phyloP scores from a whole-genome alignment of 1,140 invertebrate species.

The Coptotermes formosanus region DNA sequence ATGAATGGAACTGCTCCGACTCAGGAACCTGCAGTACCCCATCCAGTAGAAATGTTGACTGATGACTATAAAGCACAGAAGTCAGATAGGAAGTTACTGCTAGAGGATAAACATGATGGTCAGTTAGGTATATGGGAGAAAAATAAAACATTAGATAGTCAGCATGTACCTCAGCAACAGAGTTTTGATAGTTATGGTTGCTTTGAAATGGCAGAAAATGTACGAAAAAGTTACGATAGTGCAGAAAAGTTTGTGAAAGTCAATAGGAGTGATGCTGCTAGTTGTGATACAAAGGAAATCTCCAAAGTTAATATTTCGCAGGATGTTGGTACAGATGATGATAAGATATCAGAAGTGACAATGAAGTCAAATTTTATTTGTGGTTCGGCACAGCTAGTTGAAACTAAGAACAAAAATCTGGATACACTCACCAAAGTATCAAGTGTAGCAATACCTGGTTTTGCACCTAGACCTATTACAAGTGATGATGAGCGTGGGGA shows the following conservation, averaged over 20 bases:
- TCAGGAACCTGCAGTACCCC: not conserved
- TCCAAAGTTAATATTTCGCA: not conserved
- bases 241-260: not conserved
- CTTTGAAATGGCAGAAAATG: not conserved
- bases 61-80: constrained; percentile 6
- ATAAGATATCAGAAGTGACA: not conserved
- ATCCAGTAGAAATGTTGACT: not conserved
- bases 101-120: not conserved
- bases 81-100: not conserved
- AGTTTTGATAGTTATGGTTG: not conserved
- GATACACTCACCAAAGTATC: not conserved
- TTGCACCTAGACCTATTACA: not conserved
- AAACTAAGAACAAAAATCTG: not conserved
- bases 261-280: not conserved
- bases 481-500: not conserved
- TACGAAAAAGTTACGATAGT: not conserved
- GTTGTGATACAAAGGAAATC: not conserved
- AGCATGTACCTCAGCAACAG: not conserved
- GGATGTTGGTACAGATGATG: not conserved
- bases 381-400: not conserved
- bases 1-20: constrained; percentile 71
- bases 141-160: not conserved
- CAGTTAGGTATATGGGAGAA: not conserved
- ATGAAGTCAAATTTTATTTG: not conserved
- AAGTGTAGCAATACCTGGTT: not conserved